Percentiles rank a stretch among this genome's conserved stretches.
phyloP scores from a whole-genome alignment of 2,888 invertebrate genomes.

The Emmelina monodactyla region DNA sequence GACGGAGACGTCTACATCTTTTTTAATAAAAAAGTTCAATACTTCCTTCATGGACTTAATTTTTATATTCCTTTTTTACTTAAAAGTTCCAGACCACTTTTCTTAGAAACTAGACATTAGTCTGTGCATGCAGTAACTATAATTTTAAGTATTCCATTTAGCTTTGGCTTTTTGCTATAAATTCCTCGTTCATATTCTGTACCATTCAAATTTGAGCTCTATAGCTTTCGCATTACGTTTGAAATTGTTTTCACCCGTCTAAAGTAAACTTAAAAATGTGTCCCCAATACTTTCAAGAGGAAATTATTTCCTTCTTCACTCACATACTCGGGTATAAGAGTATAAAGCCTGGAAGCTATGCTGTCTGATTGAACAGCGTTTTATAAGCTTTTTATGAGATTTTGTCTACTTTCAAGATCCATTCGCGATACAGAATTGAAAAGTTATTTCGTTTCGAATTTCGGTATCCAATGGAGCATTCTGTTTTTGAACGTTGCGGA shows the following conservation, averaged over 20 bases:
- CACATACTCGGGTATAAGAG: slow-evolving; percentile 20
- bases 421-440: neutral
- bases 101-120: too few relatives aligned
- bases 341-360: slow-evolving; percentile 20
- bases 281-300: slow-evolving; percentile 16
- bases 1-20: too few relatives aligned
- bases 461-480: neutral
- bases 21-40: too few relatives aligned
- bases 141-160: too few relatives aligned
- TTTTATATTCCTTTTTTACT: too few relatives aligned
- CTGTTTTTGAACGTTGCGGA: too few relatives aligned
- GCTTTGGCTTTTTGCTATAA: too few relatives aligned
- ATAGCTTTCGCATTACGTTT: neutral
- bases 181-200: too few relatives aligned
- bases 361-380: slow-evolving; percentile 22
- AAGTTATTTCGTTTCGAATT: neutral
- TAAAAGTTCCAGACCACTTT: too few relatives aligned
- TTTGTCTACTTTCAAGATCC: neutral
- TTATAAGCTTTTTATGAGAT: slow-evolving; percentile 2
- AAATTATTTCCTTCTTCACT: slow-evolving; percentile 31
- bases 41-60: too few relatives aligned
- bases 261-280: slow-evolving; percentile 1
- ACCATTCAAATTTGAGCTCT: neutral
- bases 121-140: too few relatives aligned
- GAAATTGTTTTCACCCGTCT: neutral